Evolutionary conservation across 2,888 invertebrate species (phyloP).

Genomic region (Drosophila melanocephala): DNA sequence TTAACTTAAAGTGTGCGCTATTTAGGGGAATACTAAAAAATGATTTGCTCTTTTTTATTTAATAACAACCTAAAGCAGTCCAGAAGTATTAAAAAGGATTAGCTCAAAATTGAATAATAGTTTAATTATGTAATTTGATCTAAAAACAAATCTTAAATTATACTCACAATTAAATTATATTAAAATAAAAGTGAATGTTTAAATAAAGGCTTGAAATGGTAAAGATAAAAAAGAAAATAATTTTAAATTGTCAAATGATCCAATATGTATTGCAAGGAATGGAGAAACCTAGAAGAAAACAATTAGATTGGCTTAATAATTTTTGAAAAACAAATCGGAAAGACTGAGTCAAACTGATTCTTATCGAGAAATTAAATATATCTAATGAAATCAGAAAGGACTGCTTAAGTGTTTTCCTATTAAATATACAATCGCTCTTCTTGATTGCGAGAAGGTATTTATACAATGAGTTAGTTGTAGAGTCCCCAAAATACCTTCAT

Average conservation of each 20-base stretch:
- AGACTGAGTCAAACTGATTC: neutral
- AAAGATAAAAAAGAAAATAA: rapidly evolving
- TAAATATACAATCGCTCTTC: neutral
- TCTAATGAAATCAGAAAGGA: neutral
- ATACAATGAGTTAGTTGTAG: neutral
- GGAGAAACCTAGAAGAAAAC: neutral
- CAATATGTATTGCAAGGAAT: neutral
- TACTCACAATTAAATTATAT: neutral
- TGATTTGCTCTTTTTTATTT: neutral
- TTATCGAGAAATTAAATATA: neutral
- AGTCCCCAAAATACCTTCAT: neutral
- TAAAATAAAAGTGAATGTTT: neutral
- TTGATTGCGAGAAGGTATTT: neutral
- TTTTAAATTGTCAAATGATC: neutral
- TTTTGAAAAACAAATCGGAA: too few relatives aligned
- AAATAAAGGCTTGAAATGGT: neutral
- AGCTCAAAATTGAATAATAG: neutral
- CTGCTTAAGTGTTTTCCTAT: neutral
- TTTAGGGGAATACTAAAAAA: neutral
- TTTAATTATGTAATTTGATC: neutral
- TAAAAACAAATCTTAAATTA: neutral
- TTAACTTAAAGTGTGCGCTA: neutral
- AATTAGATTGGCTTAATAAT: neutral
- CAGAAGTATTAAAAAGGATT: neutral
- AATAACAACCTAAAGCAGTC: neutral